Base-by-base conservation (phyloP, 2,888 invertebrate species). In the Petrophora chlorosata region DNA sequence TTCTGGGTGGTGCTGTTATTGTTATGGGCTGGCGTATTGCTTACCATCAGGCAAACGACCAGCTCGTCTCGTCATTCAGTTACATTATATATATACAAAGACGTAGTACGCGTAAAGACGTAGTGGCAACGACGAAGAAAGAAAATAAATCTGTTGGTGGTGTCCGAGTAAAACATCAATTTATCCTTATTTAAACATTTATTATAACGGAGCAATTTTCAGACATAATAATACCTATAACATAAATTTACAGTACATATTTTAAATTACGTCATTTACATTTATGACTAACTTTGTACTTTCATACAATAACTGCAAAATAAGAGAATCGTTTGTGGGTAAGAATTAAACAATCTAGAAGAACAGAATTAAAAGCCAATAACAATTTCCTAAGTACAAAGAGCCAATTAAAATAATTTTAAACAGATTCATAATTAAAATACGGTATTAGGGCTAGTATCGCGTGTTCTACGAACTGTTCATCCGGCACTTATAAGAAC, bases 401-500 rank as follows among this genome's bases (percentile, higher is more conserved):
- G 47, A 81, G 85, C 88, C 87, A 86, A 86, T 86, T 85, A 71
- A 73, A 56, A 63, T 69, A 71, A 75, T 71, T 80, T 78, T 69
- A 63, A 61, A 62, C 56, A 47, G 57, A 52, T 52, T 55, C 45
- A 52, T 57, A 62, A 63, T 68, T 64, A 72, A 63, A 61, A 63
- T 67, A 63, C 60, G 59, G 56, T 60, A 70, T 73, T 64, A 61
- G 61, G 63, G 64, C 64, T 71, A 73, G 67, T 52, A 82, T 82
- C 89, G 89, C 89, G 89, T 89, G 89, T 88, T 88, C 89, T 82
- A 86, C 73, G 75, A 83, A 80, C 71, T 74, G 74, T 76, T 70
- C 73, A 71, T 78, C 72, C 72, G 70, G 70, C 68, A 70, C 74
- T 72, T 70, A n/a, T n/a, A 76, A 67, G 74, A 78, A 76, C 78